Base-by-base conservation (phyloP, 2,888 invertebrate species). In the Stenodema calcarata region DNA sequence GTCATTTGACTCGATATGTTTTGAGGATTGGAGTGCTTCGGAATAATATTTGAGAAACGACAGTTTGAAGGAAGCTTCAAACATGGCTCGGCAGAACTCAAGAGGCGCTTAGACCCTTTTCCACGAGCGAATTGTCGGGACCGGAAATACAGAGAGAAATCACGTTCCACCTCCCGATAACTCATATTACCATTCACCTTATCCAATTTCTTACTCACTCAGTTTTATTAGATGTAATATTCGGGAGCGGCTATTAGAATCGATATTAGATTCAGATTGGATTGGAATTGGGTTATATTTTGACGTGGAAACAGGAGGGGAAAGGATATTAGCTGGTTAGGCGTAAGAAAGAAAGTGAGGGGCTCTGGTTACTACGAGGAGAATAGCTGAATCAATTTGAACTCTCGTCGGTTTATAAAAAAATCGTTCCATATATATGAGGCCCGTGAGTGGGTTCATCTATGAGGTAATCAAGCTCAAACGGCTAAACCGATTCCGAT, bases 211-310 rank as follows among this genome's bases (percentile, higher is more conserved):
- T 62, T 27, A 18, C 62, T 62, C 62, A 62, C 18, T 27, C 62
- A 16, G 73, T 73, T 73, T 73, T 41, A 73, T 41, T 41, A 73
- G 41, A 73, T 35, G 73, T 35, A 35, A 73, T 73, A 73, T 30
- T 73, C 62, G 28, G 73, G 73, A 28, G 41, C 73, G 73, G 2
- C 73, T 30, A 73, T 73, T 73, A 41, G 73, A 73, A 30, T 73
- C 41, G 73, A 41, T 73, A 73, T 73, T 73, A 30, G 73, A 73
- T 73, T 73, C 28, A 73, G 73, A 73, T 73, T 73, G 73, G 73
- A 35, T 73, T 73, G 30, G 35, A 73, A 73, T 73, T 41, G 41
- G 18, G 41, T 73, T 73, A 73, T 14, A 23, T 70, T 70, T 73
- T 30, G 73, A 16, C 35, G 23, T 23, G 62, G 62, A 23, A 27